Evolutionary conservation across 2,113 vertebrate species (phyloP).

Genomic region (Parus major): DNA sequence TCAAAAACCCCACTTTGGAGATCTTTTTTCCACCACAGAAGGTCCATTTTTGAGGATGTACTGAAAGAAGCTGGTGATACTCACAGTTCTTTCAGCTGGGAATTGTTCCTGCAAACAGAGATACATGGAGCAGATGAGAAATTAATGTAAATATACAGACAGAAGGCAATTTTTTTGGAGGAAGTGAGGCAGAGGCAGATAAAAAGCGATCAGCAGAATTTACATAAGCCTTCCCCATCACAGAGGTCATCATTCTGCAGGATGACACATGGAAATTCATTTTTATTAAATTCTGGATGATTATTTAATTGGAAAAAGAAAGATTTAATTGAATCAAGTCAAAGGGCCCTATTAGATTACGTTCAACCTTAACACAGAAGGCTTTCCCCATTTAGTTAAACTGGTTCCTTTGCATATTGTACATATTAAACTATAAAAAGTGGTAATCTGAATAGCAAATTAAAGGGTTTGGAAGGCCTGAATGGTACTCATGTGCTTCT

Average conservation of each 20-base stretch:
- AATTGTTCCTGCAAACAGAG: constrained; percentile 55
- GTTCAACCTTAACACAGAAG: constrained; percentile 8
- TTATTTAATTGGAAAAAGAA: constrained; percentile 69
- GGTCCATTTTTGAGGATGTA: background rate
- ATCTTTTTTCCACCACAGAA: background rate
- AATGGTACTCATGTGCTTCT: background rate
- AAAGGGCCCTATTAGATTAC: constrained; percentile 30
- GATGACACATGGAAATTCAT: constrained; percentile 38
- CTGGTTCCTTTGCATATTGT: background rate
- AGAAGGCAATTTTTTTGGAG: constrained; percentile 39
- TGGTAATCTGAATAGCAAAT: background rate
- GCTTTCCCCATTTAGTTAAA: constrained; percentile 17
- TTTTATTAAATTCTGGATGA: constrained; percentile 58
- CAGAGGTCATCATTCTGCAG: constrained; percentile 60
- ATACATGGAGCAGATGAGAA: constrained; percentile 46
- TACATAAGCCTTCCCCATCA: constrained; percentile 57
- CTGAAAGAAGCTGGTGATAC: constrained; percentile 19
- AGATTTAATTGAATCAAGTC: constrained; percentile 57
- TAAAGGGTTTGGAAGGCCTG: background rate
- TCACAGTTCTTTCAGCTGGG: constrained; percentile 47
- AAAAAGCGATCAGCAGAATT: constrained; percentile 60
- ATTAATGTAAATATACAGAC: constrained; percentile 57
- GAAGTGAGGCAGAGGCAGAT: constrained; percentile 51
- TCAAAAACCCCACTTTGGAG: background rate
- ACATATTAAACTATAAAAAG: background rate